phyloP scores from a whole-genome alignment of 2,888 invertebrate genomes.

The Gasteruption jaculator region DNA sequence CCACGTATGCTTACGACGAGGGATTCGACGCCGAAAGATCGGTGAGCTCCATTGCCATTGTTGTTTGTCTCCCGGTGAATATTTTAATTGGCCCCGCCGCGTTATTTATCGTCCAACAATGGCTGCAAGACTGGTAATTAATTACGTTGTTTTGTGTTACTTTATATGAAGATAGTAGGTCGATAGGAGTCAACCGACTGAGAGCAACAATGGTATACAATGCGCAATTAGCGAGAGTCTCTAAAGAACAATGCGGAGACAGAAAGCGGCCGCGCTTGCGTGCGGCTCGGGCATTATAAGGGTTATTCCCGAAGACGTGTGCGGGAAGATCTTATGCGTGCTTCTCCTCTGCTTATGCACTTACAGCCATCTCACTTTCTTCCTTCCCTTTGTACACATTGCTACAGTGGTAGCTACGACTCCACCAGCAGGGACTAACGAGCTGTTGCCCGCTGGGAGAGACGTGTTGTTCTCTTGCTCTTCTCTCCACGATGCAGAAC shows the following conservation, averaged over 20 bases:
- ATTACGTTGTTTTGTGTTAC: slow-evolving; percentile 51
- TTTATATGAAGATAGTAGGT: slow-evolving; percentile 50
- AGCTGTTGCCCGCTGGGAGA: slow-evolving; percentile 28
- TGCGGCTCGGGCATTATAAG: slow-evolving; percentile 32
- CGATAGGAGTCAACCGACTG: slow-evolving; percentile 45
- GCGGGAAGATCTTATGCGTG: slow-evolving; percentile 18
- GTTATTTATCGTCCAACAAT: slow-evolving; percentile 52
- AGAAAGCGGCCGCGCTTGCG: slow-evolving; percentile 32
- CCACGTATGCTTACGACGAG: too few relatives aligned
- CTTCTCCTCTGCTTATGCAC: not conserved
- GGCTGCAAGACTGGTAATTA: slow-evolving; percentile 49
- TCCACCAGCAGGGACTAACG: slow-evolving; percentile 28
- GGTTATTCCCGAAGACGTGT: slow-evolving; percentile 20
- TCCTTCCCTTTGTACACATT: slow-evolving; percentile 6
- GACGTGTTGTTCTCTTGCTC: slow-evolving; percentile 18
- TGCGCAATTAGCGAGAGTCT: slow-evolving; percentile 47
- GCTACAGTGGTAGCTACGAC: slow-evolving; percentile 23
- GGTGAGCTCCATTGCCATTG: slow-evolving; percentile 46
- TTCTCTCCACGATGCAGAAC: slow-evolving; percentile 12
- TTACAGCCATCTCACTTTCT: slow-evolving; percentile 3
- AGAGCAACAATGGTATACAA: slow-evolving; percentile 46
- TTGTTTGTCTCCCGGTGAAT: slow-evolving; percentile 51
- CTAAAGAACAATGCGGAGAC: slow-evolving; percentile 39
- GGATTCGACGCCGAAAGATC: slow-evolving; percentile 14
- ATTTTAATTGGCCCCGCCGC: slow-evolving; percentile 47